Base-by-base conservation (phyloP, 2,888 invertebrate genomes). In the Tortrix viridana region DNA sequence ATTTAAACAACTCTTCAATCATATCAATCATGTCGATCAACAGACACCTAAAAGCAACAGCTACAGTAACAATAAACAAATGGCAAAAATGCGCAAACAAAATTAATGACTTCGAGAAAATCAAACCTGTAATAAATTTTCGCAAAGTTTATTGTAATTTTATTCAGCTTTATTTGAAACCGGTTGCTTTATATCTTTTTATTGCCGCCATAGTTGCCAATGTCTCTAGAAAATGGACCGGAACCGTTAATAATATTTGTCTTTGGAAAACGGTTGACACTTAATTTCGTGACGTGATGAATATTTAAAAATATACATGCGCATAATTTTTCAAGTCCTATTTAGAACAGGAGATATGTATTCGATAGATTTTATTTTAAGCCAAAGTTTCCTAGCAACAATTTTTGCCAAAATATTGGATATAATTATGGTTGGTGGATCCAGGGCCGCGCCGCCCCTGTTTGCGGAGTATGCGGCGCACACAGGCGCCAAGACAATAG, bases 121-220 rank as follows among this genome's bases (percentile, higher is more conserved):
- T 47, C 44, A 43, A 16, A 47, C 16, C 12, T n/a, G 19, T 18
- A 52, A 58, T 63, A 58, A 58, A 63, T 58, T 47, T 53, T 50
- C 49, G 49, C 44, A 32, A 12, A 43, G 37, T 61, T 61, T 61
- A 61, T 61, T 38, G 49, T 44, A 18, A 61, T 56, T 56, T 56
- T 43, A 26, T 60, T 49, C n/a, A 16, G 32, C 23, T 26, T 48
- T 48, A 26, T 38, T 16, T 55, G 48, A 55, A 55, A 43, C n/a
- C 32, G 43, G 50, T 18, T 43, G 19, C 44, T 56, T 61, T 55
- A 50, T 61, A 37, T 44, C 49, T 56, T 49, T 44, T 49, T 61
- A 61, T 41, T 19, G 54, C 18, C 18, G 20, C 12, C 5, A 53
- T 43, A 53, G 22, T 53, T 26, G 32, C 16, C n/a, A 5, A 22